Conservation (phyloP, 1,140 invertebrate genomes). For the Habropoda laboriosa region DNA sequence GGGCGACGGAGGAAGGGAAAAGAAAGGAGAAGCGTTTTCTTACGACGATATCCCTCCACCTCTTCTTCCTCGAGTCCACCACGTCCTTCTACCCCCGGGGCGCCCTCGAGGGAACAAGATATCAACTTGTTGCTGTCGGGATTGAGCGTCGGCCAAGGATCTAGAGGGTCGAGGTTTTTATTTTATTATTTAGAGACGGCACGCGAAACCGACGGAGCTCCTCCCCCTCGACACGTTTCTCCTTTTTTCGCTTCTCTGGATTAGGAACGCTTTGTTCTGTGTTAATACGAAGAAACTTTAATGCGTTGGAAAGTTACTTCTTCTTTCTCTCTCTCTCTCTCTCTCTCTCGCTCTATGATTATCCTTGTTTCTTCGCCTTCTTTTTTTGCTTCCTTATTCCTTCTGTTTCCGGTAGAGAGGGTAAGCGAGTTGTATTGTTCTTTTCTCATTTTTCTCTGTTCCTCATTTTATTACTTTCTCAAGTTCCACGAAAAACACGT, state of each 20-base stretch:
- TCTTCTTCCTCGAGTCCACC: neutral
- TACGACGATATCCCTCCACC: conserved; percentile 50
- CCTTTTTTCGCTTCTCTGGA: conserved; percentile 38
- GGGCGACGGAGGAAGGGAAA: conserved; percentile 27
- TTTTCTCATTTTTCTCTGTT: too few species aligned
- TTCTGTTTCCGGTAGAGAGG: too few species aligned
- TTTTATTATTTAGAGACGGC: conserved; percentile 70
- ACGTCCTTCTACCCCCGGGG: conserved; percentile 37
- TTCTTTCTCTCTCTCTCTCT: neutral
- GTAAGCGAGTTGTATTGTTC: too few species aligned
- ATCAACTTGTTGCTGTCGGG: conserved; percentile 75
- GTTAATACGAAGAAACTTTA: conserved; percentile 27
- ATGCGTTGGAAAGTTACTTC: neutral
- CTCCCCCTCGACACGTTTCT: conserved; percentile 31
- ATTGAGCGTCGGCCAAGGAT: conserved; percentile 69
- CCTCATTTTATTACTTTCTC: too few species aligned
- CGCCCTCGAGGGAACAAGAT: conserved; percentile 69
- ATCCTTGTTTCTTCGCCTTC: neutral
- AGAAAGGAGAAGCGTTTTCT: conserved; percentile 66
- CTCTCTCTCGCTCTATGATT: too few species aligned
- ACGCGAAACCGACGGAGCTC: conserved; percentile 52
- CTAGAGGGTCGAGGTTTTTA: conserved; percentile 61
- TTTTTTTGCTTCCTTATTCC: neutral
- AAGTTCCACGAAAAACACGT: too few species aligned
- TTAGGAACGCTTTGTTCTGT: conserved; percentile 48